A percentile compares a stretch with the other conserved stretches of the same genome.
Conservation (phyloP, 2,113 vertebrate species). For the Carlito syrichta region DNA sequence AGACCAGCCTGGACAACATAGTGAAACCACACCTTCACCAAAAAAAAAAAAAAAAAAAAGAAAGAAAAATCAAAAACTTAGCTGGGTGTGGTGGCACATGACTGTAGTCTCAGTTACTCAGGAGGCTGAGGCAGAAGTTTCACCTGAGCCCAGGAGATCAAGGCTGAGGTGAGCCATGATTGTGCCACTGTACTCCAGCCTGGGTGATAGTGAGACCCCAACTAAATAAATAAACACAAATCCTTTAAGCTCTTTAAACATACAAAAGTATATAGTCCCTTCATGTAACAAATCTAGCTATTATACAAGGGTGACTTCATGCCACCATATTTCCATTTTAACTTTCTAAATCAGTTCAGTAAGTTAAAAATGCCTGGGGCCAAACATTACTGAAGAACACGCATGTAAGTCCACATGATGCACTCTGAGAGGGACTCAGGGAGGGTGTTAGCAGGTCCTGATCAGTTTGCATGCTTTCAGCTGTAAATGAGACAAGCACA, state of each 20-base stretch:
- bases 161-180: too few species aligned
- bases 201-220: too few species aligned
- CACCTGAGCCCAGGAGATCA: too few species aligned
- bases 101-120: too few species aligned
- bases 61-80: too few species aligned
- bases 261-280: background rate
- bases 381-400: background rate
- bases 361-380: background rate
- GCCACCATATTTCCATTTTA: background rate
- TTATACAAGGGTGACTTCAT: background rate
- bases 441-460: background rate
- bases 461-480: background rate
- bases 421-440: background rate
- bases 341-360: slow-evolving; percentile 1
- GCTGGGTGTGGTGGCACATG: too few species aligned
- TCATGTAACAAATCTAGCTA: background rate
- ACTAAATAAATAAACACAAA: too few species aligned
- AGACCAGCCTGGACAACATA: too few species aligned
- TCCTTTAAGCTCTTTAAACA: slow-evolving; percentile 13
- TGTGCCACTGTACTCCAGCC: too few species aligned
- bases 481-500: background rate
- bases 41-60: too few species aligned
- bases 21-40: too few species aligned
- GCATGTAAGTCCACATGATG: background rate
- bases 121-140: too few species aligned